A percentile compares a stretch with the other conserved stretches of the same genome.
These are phyloP conservation scores for Mastomys coucha DNA, from an alignment of 2,113 vertebrate species.

Conservation along the genomic window DNA sequence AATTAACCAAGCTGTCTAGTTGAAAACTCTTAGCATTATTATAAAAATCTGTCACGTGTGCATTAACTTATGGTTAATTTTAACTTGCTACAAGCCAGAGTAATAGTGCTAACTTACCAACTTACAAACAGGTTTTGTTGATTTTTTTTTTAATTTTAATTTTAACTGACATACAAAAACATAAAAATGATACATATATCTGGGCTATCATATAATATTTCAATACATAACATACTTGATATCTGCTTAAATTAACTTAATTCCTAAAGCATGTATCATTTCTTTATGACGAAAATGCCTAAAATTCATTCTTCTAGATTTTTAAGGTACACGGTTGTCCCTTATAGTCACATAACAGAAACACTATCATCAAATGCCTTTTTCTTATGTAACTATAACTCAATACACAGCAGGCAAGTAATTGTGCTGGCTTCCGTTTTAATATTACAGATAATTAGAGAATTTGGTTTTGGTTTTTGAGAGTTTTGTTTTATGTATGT, in stretches of 20 bases:
- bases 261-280: background rate
- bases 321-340: background rate
- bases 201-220: background rate
- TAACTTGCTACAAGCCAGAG: conserved; percentile 67
- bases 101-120: conserved; percentile 65
- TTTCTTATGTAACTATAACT: background rate
- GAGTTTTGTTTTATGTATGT: background rate
- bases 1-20: conserved; percentile 5
- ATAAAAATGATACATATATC: background rate
- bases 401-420: background rate
- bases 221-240: background rate
- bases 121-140: conserved; percentile 61
- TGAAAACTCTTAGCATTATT: conserved; percentile 39
- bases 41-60: conserved; percentile 54
- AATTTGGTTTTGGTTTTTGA: conserved; percentile 8
- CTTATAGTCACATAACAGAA: background rate
- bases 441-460: conserved; percentile 15
- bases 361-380: background rate
- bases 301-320: background rate
- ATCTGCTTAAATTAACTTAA: background rate
- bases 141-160: background rate
- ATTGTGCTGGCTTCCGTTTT: background rate
- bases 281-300: conserved; percentile 5
- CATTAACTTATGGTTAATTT: background rate
- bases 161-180: background rate